Conservation (phyloP, 1,140 invertebrate species). For the Ridgeia piscesae region DNA sequence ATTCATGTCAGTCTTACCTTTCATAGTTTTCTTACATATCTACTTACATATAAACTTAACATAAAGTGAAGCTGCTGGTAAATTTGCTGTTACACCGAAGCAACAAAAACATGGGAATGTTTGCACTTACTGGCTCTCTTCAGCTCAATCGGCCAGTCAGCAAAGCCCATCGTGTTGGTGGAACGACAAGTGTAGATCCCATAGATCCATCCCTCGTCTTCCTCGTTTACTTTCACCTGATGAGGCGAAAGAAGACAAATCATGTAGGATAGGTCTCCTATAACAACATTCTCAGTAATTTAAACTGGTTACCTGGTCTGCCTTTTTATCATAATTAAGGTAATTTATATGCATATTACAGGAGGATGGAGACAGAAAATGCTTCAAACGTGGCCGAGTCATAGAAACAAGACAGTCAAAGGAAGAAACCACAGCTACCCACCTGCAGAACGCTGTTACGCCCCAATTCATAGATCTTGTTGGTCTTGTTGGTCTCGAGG, state of each 20-base stretch:
- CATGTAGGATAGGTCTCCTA: background rate
- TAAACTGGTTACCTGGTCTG: too few relatives aligned
- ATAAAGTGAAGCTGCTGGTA: background rate
- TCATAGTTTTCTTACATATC: background rate
- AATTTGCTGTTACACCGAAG: background rate
- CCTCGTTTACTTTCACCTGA: conserved; percentile 23
- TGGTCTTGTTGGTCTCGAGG: conserved; percentile 27
- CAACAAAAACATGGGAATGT: background rate
- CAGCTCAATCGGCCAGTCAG: conserved; percentile 69
- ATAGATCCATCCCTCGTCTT: conserved; percentile 57
- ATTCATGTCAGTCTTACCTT: too few relatives aligned
- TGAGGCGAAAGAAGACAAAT: background rate
- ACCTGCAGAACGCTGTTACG: conserved; percentile 27
- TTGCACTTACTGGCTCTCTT: conserved; percentile 58
- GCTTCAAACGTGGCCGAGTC: background rate
- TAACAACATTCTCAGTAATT: too few relatives aligned
- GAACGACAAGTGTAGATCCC: conserved; percentile 81
- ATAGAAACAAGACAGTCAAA: background rate
- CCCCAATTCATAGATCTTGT: conserved; percentile 26
- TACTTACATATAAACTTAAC: background rate
- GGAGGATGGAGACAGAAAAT: too few relatives aligned
- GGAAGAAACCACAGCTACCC: background rate
- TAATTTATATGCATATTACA: too few relatives aligned
- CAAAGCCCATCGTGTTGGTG: conserved; percentile 73
- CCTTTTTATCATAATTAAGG: too few relatives aligned